Evolutionary conservation across 1,140 invertebrate genomes (phyloP), one percentile per base, ranked within the genome.

Genomic region (Drosophila watanabei): DNA sequence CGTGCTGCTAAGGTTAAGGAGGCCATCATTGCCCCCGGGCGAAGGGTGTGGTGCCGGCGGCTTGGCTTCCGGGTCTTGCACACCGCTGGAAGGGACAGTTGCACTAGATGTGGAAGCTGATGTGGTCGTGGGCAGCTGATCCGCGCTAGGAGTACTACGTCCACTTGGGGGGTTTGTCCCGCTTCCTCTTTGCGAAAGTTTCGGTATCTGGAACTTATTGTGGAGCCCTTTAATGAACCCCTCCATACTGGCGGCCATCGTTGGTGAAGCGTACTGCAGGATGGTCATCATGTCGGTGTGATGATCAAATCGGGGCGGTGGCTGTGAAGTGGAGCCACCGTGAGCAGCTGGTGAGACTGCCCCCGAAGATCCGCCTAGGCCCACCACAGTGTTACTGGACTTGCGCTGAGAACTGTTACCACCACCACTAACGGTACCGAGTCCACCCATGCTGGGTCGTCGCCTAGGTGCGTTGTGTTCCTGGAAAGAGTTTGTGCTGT

Each of bases 191-290:
- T 92, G 91, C 0, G 96, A 96, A 57, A 97, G 88, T 93, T 97
- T 97, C 0, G 97, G 97, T 84, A 97, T 97, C 94, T 97, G 97
- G 94, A 97, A 97, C 86, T 97, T 97, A 2, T 96, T 97, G 85
- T 97, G 96, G 10, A 97, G 92, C 20, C 96, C 95, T 80, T 97
- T 97, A 48, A 96, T 96, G 18, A 97, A 93, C 16, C 96, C 96
- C 84, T 97, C 96, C 72, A 97, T 90, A 61, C 72, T 95, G 37
- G 91, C 82, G 2, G 87, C 80, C 91, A 92, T 92, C 32, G 69
- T 79, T 20, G 92, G 87, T 13, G 89, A 92, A 2, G 92, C 91
- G 63, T 92, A 92, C 30, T 91, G 89, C 5, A 93, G 72, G 35
- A 93, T 92, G 70, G 92, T 93, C 89, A 93, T 87, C 84, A 93